Evolutionary conservation across 2,888 invertebrate genomes (phyloP).

Genomic region (Parnassius glacialis): DNA sequence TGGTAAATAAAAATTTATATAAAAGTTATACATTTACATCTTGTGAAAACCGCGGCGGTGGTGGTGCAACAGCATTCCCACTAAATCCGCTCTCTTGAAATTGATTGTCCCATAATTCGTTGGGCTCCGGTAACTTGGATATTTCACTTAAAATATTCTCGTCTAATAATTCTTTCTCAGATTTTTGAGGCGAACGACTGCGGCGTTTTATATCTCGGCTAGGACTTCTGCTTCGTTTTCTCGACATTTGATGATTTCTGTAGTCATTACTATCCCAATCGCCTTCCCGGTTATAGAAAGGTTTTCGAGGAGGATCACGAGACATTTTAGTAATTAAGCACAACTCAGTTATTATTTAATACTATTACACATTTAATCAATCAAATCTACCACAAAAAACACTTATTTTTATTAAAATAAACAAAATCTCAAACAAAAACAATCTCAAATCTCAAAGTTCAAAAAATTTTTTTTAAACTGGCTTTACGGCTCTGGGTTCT

Average conservation of each 20-base stretch:
- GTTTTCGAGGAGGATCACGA: conserved; percentile 35
- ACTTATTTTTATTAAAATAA: not conserved
- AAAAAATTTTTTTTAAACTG: no score
- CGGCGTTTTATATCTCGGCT: conserved; percentile 46
- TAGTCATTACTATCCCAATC: conserved; percentile 47
- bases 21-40: conserved; percentile 29
- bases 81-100: conserved; percentile 50
- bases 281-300: conserved; percentile 34
- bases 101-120: conserved; percentile 69
- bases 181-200: conserved; percentile 62
- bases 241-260: conserved; percentile 36
- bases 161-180: conserved; percentile 62
- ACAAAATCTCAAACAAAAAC: no score
- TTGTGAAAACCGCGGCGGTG: conserved; percentile 29
- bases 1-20: not conserved
- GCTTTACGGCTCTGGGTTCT: no score
- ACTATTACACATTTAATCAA: not conserved
- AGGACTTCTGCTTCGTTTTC: conserved; percentile 58
- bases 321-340: conserved; percentile 32
- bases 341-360: not conserved
- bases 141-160: conserved; percentile 71
- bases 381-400: not conserved
- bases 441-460: no score
- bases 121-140: conserved; percentile 67
- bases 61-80: conserved; percentile 21